A percentile compares a stretch with the other conserved stretches of the same genome.
phyloP scores from a whole-genome alignment of 2,888 invertebrate species.

The Mystacides longicornis region DNA sequence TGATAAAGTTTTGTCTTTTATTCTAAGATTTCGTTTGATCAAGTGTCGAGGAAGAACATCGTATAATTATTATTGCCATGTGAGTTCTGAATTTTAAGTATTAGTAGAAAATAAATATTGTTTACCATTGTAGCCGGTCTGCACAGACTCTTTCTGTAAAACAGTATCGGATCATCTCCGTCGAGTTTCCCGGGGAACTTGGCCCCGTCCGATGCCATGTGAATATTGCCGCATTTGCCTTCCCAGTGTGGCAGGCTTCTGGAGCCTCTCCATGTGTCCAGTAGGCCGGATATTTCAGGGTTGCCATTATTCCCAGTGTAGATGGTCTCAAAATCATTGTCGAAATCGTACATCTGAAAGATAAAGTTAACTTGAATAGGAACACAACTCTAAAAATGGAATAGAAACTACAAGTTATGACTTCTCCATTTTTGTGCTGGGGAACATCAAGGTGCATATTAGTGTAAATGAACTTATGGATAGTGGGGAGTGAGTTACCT shows the following conservation, averaged over 20 bases:
- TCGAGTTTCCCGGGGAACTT: conserved; percentile 69
- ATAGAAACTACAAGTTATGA: no score
- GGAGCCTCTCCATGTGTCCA: conserved; percentile 70
- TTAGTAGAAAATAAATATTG: not conserved
- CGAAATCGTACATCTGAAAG: conserved; percentile 76
- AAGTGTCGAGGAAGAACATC: no score
- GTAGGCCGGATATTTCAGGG: conserved; percentile 55
- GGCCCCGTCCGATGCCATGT: conserved; percentile 74
- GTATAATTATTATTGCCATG: no score
- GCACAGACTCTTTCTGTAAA: conserved; percentile 60
- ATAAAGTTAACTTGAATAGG: no score
- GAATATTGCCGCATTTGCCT: conserved; percentile 67
- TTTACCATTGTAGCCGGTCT: conserved; percentile 69
- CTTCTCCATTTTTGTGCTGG: no score
- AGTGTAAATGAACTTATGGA: no score
- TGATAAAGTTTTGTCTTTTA: no score
- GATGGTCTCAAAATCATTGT: conserved; percentile 70
- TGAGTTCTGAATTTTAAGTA: not conserved
- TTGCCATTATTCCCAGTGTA: conserved; percentile 53
- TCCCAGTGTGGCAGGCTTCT: conserved; percentile 71
- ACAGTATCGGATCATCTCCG: conserved; percentile 61
- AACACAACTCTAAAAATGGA: no score
- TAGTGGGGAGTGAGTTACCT: no score
- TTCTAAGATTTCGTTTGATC: no score
- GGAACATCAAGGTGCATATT: no score